Percentiles rank a stretch among this genome's conserved stretches.
Evolutionary conservation across 2,113 vertebrate genomes (phyloP).

Genomic region (Rhinoderma darwinii): DNA sequence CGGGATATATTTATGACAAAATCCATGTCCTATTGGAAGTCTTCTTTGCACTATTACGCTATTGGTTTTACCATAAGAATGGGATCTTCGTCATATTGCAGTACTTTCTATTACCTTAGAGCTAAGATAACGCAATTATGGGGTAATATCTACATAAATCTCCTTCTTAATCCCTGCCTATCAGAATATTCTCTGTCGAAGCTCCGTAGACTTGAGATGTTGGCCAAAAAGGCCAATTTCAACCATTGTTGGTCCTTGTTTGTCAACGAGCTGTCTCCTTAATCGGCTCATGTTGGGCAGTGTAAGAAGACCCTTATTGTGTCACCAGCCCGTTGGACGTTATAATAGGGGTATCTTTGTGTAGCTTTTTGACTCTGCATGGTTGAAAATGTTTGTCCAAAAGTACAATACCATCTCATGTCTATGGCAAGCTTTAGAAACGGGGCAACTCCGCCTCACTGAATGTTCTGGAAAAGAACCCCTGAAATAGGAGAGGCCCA

Average conservation of each 20-base stretch:
- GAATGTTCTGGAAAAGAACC: neutral
- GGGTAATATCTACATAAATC: neutral
- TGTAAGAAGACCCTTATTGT: too few relatives aligned
- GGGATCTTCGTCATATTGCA: neutral
- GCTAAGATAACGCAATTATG: neutral
- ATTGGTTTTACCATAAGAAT: neutral
- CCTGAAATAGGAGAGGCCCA: too few relatives aligned
- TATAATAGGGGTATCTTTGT: too few relatives aligned
- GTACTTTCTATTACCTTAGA: neutral
- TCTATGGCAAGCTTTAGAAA: neutral
- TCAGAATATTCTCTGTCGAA: neutral
- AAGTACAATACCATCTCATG: neutral
- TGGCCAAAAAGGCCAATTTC: neutral
- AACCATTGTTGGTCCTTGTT: neutral
- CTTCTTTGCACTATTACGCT: slow-evolving; percentile 15
- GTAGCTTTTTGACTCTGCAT: neutral
- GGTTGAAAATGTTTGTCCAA: neutral
- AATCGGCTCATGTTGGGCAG: too few relatives aligned
- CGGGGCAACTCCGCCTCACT: neutral
- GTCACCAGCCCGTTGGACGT: too few relatives aligned
- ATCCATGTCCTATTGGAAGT: neutral
- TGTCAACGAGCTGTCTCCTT: too few relatives aligned
- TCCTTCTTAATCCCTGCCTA: neutral
- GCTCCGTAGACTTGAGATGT: neutral
- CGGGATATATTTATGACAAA: neutral